Percentiles rank a stretch among this genome's conserved stretches.
Evolutionary conservation across 2,888 invertebrate species (phyloP).

Genomic region (Agonopterix arenella): DNA sequence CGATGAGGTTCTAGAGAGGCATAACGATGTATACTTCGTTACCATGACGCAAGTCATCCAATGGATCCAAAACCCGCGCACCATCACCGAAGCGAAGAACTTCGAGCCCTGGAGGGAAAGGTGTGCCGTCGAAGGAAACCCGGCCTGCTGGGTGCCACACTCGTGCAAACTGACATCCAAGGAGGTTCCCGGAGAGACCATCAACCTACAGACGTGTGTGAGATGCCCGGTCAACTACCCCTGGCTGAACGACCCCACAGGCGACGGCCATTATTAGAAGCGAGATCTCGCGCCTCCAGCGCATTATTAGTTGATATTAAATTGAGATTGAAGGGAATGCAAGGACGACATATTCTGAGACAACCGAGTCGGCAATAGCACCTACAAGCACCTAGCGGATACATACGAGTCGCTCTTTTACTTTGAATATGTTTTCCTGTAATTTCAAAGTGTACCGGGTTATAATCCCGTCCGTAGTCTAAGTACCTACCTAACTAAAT

Average conservation of each 20-base stretch:
- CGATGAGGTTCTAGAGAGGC: conserved; percentile 89
- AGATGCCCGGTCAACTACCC: conserved; percentile 96
- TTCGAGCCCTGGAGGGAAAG: conserved; percentile 97
- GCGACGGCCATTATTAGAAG: conserved; percentile 89
- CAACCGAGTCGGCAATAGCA: neutral
- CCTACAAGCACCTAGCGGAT: neutral
- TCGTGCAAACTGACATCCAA: conserved; percentile 94
- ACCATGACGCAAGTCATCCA: conserved; percentile 98
- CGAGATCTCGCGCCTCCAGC: conserved; percentile 65
- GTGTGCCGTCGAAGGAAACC: conserved; percentile 90
- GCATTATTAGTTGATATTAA: conserved; percentile 62
- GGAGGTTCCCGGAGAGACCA: conserved; percentile 95
- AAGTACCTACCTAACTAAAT: conserved; percentile 72
- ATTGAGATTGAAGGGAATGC: conserved; percentile 52
- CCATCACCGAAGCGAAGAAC: conserved; percentile 89
- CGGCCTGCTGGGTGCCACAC: conserved; percentile 92
- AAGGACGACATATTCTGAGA: conserved; percentile 51
- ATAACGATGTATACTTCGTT: conserved; percentile 95
- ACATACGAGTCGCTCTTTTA: conserved; percentile 3
- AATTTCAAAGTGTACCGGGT: conserved; percentile 72
- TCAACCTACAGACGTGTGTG: conserved; percentile 94
- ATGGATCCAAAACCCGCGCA: conserved; percentile 95
- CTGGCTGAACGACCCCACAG: conserved; percentile 95
- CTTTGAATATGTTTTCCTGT: conserved; percentile 62
- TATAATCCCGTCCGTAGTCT: conserved; percentile 74